phyloP scores from a whole-genome alignment of 2,113 vertebrate species.

The Hystrix brachyura region DNA sequence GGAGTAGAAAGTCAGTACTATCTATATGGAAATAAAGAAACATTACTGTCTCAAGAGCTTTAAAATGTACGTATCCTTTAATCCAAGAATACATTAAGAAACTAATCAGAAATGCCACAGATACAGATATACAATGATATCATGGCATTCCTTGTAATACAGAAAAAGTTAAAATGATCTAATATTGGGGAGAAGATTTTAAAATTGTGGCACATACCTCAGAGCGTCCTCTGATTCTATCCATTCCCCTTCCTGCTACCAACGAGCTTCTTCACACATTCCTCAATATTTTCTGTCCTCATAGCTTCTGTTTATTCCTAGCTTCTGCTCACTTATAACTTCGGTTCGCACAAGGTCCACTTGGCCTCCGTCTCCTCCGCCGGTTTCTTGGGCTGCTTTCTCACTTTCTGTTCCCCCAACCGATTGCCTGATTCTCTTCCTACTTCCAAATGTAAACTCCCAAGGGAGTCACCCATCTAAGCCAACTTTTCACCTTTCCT shows the following conservation, averaged over 20 bases:
- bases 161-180: neutral
- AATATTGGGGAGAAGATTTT: neutral
- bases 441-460: neutral
- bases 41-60: neutral
- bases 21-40: neutral
- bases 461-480: neutral
- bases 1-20: neutral
- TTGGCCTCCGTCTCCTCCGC: neutral
- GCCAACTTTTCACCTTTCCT: neutral
- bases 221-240: neutral
- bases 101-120: constrained; percentile 9
- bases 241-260: neutral
- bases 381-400: neutral
- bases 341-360: neutral
- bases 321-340: neutral
- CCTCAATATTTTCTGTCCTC: rapidly evolving
- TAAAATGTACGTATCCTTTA: constrained; percentile 2
- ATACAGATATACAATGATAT: neutral
- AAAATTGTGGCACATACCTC: neutral
- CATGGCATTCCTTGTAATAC: neutral
- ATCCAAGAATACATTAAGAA: neutral
- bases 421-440: neutral
- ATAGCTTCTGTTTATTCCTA: neutral
- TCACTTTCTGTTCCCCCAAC: neutral
- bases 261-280: rapidly evolving